Evolutionary conservation across 2,797 vertebrate genomes (phyloP), one percentile per base, ranked within the genome.

Genomic region (Smutsia gigantea): DNA sequence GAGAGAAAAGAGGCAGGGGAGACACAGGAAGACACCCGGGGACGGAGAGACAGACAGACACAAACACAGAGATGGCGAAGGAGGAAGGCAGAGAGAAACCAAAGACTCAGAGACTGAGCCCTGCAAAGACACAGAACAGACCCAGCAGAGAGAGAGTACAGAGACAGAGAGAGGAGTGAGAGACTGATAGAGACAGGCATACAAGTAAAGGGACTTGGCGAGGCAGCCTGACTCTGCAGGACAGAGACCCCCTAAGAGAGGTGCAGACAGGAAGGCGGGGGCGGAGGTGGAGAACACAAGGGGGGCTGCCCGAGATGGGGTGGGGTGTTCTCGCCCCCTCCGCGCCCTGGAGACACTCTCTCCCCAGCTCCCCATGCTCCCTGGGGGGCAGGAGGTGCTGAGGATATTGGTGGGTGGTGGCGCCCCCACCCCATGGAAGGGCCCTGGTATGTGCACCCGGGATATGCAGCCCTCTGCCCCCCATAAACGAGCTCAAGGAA

Each of bases 61-160:
- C 46, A 27, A 23, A 39, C 15, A 12, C 59, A 87, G 92, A 87
- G 90, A 96, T 95, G 96, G 95, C 27, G 39, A 85, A 79, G 59
- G 84, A 42, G 90, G 49, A 59, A 51, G 37, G 68, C 85, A 39
- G 83, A 19, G 31, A 42, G 86, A 31, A 49, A 39, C 34, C 53
- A 2, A 4, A 68, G 74, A 55, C 92, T 59, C 4, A 27, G 31
- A 74, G 31, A 34, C 61, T 17, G n/a, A 77, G 82, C 29, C 5
- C 1, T 2, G 14, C 69, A n/a, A 72, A 74, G 64, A 57, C 69
- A 61, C 42, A 5, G 57, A 57, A 55, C 37, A 59, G 82, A 82
- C 59, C 61, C n/a, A 1, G 31, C 64, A 51, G 42, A 17, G 75
- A 53, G 5, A n/a, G 34, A 57, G 39, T 39, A 11, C 69, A 29